phyloP scores from a whole-genome alignment of 2,797 vertebrate genomes.

The Macropodus opercularis region DNA sequence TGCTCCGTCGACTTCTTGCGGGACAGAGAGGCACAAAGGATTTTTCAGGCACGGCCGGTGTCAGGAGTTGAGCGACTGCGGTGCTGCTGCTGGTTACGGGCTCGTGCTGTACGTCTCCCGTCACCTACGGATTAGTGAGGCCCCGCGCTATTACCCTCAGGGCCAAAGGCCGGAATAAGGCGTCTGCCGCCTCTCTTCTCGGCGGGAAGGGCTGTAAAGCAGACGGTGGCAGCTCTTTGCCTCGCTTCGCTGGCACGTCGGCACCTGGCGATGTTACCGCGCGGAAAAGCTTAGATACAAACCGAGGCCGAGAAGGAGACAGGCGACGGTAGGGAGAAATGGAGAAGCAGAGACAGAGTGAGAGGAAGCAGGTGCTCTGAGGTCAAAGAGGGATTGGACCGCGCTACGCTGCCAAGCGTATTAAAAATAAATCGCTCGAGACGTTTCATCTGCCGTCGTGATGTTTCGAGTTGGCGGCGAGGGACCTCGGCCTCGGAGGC shows the following conservation, averaged over 20 bases:
- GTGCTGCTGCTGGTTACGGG: no score
- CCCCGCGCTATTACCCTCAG: no score
- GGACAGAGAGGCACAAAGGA: slow-evolving; percentile 33
- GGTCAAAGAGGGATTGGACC: slow-evolving; percentile 40
- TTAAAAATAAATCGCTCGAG: slow-evolving; percentile 56
- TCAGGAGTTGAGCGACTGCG: no score
- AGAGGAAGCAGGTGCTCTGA: slow-evolving; percentile 28
- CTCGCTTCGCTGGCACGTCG: slow-evolving; percentile 21
- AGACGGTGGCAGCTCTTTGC: slow-evolving; percentile 44
- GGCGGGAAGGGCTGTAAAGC: slow-evolving; percentile 54
- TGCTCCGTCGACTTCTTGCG: slow-evolving; percentile 98
- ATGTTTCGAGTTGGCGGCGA: slow-evolving; percentile 37
- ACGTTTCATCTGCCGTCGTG: slow-evolving; percentile 39
- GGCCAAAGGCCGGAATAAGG: no score
- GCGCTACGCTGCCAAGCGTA: slow-evolving; percentile 28
- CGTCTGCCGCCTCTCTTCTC: no score
- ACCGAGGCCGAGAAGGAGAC: slow-evolving; percentile 22
- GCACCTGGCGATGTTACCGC: no score
- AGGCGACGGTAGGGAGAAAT: slow-evolving; percentile 4
- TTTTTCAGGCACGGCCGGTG: slow-evolving; percentile 26
- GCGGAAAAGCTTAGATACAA: no score
- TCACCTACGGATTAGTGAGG: no score
- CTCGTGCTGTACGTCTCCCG: no score
- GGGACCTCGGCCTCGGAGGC: slow-evolving; percentile 13
- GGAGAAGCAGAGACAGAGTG: slow-evolving; percentile 9